Conservation (phyloP, 2,797 vertebrate species). For the Bovichtus diacanthus region DNA sequence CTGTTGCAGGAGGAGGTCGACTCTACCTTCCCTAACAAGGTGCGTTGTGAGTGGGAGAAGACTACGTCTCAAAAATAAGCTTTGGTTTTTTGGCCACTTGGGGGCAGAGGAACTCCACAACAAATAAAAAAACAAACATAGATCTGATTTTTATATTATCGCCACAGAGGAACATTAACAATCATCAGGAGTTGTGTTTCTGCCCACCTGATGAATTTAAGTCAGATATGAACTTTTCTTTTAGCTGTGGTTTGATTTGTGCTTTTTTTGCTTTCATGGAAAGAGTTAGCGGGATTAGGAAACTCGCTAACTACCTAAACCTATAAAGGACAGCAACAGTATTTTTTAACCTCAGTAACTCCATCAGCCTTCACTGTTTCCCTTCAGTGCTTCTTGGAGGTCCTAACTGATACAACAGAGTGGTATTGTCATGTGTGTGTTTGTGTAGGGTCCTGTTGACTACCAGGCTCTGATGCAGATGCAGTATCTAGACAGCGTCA, state of each 20-base stretch:
- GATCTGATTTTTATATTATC: not conserved
- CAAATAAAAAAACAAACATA: not conserved
- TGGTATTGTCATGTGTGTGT: constrained; percentile 2
- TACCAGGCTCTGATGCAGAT: constrained; percentile 82
- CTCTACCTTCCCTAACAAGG: constrained; percentile 83
- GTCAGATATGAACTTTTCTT: not conserved
- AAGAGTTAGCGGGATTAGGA: too few species aligned
- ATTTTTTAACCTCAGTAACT: not conserved
- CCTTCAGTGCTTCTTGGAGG: not conserved
- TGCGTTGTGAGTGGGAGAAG: constrained; percentile 34
- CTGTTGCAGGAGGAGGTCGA: constrained; percentile 85
- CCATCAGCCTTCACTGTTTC: not conserved
- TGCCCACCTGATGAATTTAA: too few species aligned
- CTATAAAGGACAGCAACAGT: not conserved
- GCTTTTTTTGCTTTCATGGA: not conserved
- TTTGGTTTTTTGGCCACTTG: not conserved
- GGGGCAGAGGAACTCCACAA: not conserved
- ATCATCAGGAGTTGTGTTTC: not conserved
- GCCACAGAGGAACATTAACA: not conserved
- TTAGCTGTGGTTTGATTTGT: not conserved
- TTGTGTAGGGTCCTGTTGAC: constrained; percentile 69
- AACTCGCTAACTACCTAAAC: not conserved
- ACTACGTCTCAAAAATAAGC: not conserved
- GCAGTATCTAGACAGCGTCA: constrained; percentile 85
- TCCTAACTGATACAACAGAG: not conserved